These are phyloP conservation scores for Coilia nasus DNA, from an alignment of 2,797 vertebrate genomes.

Conservation along the genomic window DNA sequence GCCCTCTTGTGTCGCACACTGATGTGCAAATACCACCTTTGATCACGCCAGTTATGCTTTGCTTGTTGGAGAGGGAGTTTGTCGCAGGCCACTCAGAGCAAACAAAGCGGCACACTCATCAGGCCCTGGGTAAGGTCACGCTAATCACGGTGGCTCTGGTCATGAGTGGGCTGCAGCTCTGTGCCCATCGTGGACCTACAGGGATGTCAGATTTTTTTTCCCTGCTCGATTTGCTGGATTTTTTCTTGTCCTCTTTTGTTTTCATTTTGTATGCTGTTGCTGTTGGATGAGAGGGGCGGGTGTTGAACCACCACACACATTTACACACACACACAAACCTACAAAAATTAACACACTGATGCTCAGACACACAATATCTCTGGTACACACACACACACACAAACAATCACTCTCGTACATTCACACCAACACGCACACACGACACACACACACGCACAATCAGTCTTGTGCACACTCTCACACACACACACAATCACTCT, in stretches of 20 bases:
- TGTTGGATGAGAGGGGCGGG: neutral
- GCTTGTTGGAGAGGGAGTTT: conserved; percentile 55
- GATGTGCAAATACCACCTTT: conserved; percentile 70
- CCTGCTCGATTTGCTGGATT: neutral
- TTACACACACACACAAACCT: neutral
- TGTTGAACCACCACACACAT: neutral
- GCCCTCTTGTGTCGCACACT: conserved; percentile 59
- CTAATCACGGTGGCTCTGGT: neutral
- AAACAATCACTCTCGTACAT: too few species aligned
- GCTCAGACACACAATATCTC: neutral
- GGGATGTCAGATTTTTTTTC: neutral
- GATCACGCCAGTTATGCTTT: conserved; percentile 48
- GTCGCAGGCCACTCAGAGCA: conserved; percentile 41
- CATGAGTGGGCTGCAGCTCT: too few species aligned
- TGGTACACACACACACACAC: too few species aligned
- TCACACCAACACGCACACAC: neutral
- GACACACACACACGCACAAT: neutral
- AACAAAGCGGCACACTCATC: conserved; percentile 29
- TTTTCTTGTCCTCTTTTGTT: neutral
- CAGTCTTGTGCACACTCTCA: too few species aligned
- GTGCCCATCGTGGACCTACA: too few species aligned
- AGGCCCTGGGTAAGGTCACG: neutral
- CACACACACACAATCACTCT: neutral
- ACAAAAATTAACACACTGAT: neutral
- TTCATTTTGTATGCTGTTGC: neutral